Evolutionary conservation across 2,113 vertebrate species (phyloP).

Genomic region (Paralichthys olivaceus): DNA sequence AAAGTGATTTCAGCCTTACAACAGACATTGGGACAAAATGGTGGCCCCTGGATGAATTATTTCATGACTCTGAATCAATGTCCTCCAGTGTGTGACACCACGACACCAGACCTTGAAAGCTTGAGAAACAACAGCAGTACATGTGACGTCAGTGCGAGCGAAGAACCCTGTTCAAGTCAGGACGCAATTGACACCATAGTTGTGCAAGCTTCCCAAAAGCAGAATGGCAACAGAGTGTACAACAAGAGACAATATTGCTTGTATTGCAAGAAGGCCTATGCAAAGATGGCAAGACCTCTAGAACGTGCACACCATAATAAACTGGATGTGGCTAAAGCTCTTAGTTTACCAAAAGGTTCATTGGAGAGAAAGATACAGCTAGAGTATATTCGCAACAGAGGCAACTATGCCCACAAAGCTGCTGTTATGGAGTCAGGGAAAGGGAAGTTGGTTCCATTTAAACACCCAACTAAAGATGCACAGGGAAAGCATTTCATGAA

Average conservation of each 20-base stretch:
- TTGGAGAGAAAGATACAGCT: slow-evolving; percentile 44
- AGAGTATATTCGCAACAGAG: slow-evolving; percentile 49
- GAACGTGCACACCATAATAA: slow-evolving; percentile 16
- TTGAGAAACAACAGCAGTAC: too few relatives aligned
- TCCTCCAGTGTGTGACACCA: slow-evolving; percentile 1
- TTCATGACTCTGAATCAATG: background rate
- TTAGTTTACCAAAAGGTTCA: slow-evolving; percentile 49
- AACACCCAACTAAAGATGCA: slow-evolving; percentile 23
- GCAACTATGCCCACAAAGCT: slow-evolving; percentile 58
- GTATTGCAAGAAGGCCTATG: slow-evolving; percentile 23
- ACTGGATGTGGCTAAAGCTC: slow-evolving; percentile 44
- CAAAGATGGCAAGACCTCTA: slow-evolving; percentile 52
- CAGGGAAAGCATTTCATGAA: slow-evolving; percentile 22
- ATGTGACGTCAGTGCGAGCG: slow-evolving; percentile 14
- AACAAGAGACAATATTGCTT: slow-evolving; percentile 46
- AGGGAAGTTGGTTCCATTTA: slow-evolving; percentile 49
- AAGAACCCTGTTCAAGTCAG: slow-evolving; percentile 37
- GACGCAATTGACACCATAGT: slow-evolving; percentile 11
- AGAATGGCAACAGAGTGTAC: slow-evolving; percentile 22
- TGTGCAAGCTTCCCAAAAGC: slow-evolving; percentile 35
- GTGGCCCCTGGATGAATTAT: background rate
- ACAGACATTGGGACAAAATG: background rate
- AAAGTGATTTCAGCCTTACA: too few relatives aligned
- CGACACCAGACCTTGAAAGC: background rate
- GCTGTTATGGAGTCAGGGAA: slow-evolving; percentile 51